Percentiles rank a stretch among this genome's conserved stretches.
These are phyloP conservation scores for Pipra filicauda DNA, from an alignment of 2,113 vertebrate genomes.

Conservation along the genomic window DNA sequence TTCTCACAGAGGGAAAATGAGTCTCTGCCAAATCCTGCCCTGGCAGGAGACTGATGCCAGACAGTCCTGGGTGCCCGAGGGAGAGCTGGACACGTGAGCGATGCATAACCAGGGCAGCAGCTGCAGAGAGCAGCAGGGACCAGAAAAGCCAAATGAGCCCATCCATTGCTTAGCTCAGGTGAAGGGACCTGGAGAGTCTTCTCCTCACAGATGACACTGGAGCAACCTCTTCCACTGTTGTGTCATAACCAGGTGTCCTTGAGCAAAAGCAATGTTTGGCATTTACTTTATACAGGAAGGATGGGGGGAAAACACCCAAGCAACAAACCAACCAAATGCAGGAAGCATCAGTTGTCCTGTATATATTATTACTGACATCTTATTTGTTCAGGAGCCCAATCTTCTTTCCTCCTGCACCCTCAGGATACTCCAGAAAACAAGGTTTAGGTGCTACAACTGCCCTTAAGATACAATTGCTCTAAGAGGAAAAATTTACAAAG, in stretches of 20 bases:
- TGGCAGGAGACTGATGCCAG: fast-evolving
- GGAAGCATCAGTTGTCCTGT: neutral
- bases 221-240: neutral
- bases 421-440: neutral
- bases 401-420: neutral
- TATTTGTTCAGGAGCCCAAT: neutral
- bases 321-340: neutral
- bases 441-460: neutral
- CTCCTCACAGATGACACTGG: neutral
- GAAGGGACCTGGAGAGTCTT: neutral
- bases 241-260: neutral
- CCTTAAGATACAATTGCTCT: neutral
- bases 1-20: fast-evolving
- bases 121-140: neutral
- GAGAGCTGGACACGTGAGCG: fast-evolving
- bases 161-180: fast-evolving
- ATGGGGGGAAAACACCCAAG: neutral
- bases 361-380: neutral
- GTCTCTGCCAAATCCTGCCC: neutral
- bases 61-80: too few species aligned
- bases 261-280: neutral
- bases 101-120: neutral
- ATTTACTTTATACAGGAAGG: neutral
- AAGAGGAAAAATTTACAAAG: neutral
- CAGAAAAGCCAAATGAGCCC: fast-evolving